Base-by-base conservation (phyloP, 1,140 invertebrate genomes). In the Copidosoma floridanum region DNA sequence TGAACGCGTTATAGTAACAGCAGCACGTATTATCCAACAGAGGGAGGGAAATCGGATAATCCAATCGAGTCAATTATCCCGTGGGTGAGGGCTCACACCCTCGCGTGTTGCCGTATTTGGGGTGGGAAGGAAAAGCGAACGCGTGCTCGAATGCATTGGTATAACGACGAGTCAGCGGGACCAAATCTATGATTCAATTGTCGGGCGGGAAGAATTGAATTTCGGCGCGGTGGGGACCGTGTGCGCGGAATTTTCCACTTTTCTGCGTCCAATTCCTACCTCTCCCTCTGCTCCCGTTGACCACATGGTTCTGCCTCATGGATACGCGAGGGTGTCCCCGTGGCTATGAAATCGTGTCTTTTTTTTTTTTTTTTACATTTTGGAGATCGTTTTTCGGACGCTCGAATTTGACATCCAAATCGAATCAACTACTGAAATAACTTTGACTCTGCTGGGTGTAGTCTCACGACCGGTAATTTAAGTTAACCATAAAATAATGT, bases 41-140 rank as follows among this genome's bases (percentile, higher is more conserved):
- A n/a, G n/a, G n/a, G 20, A 63, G 60, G 48, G 46, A 61, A 64
- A 61, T 37, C 61, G 51, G 57, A 54, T 76, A 74, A 77, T 77
- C 67, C 64, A 64, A 70, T 75, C 68, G 70, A 73, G 63, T 65
- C 69, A 69, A 76, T 76, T 76, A 73, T 68, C 66, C 67, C 65
- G 56, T 61, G 64, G 47, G 46, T 61, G 65, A 65, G 68, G 66
- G 66, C n/a, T n/a, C n/a, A n/a, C n/a, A n/a, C n/a, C n/a, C n/a
- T n/a, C n/a, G n/a, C n/a, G n/a, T n/a, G n/a, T n/a, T n/a, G n/a
- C n/a, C n/a, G n/a, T n/a, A n/a, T n/a, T n/a, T n/a, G n/a, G n/a
- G 29, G 12, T 12, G 29, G 6, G 43, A 47, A 21, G 16, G 43
- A 48, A 11, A 11, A 57, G 12, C 3, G 21, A 26, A 32, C 6